phyloP scores from a whole-genome alignment of 2,797 vertebrate species.

The Pipistrellus pygmaeus region DNA sequence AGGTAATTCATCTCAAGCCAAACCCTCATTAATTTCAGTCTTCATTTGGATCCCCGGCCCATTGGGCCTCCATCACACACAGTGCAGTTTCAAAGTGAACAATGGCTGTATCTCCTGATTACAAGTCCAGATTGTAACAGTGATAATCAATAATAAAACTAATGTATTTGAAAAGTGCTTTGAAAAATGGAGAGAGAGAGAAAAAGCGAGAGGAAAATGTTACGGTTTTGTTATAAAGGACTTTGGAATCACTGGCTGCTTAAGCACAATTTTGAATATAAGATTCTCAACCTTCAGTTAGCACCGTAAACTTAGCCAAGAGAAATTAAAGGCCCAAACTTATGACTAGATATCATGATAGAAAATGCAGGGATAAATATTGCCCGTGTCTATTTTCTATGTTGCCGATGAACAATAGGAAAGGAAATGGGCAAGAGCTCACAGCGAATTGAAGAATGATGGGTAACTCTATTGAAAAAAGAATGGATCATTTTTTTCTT shows the following conservation, averaged over 20 bases:
- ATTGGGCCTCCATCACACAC: neutral
- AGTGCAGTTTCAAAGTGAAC: conserved; percentile 4
- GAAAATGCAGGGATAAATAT: neutral
- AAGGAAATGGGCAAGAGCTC: neutral
- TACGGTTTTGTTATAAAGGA: neutral
- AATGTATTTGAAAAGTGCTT: conserved; percentile 32
- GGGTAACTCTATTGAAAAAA: neutral
- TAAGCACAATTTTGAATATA: neutral
- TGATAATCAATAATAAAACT: neutral
- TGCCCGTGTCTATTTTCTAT: neutral
- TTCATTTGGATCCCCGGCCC: neutral
- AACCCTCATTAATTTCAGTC: conserved; percentile 14
- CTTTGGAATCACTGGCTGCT: neutral
- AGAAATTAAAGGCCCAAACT: neutral
- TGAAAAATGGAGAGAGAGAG: neutral
- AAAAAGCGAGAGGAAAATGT: neutral
- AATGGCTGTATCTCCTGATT: neutral
- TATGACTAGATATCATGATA: neutral
- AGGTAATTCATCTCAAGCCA: neutral
- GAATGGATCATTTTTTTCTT: neutral
- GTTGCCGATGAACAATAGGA: neutral
- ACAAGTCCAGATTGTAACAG: neutral
- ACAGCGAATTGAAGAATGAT: neutral
- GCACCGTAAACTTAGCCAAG: neutral
- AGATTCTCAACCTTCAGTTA: neutral